Evolutionary conservation across 2,797 vertebrate species (phyloP), one percentile per base, ranked within the genome.

Genomic region (Labroides dimidiatus): DNA sequence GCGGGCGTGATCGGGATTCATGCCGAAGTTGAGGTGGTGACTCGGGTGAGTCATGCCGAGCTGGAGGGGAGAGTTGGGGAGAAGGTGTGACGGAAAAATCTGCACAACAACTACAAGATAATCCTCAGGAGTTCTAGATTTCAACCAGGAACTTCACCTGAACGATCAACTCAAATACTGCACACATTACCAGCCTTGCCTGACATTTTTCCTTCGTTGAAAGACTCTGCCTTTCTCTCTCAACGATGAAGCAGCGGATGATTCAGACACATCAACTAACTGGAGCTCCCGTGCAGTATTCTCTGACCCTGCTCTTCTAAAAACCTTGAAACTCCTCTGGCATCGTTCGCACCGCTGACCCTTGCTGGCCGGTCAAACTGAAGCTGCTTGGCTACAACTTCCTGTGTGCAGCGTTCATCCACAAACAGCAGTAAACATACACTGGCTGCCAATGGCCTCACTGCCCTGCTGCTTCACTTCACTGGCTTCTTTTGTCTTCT

Each of bases 21-120:
- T 99, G 75, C 98, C 98, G 55, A 99, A 99, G 90, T 99, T 99
- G 88, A 99, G 95, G 89, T 99, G 98, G 90, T 99, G 97, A 71
- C 98, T 99, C 6, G 97, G 98, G 84, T 99, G 98, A 69, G 98
- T 99, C 97, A 99, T 98, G 67, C 96, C 97, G 85, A 99, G 93
- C 98, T 99, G 86, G 23, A 79, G 80, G 57, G 44, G 27, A 47
- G 54, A 37, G 11, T 0, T 13, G 2, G 5, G 10, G 1, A 64
- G 21, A 8, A 39, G 24, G 36, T 21, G 11, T 10, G 55, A 62
- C 12, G 39, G 20, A 10, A 43, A 12, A 4, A 9, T 30, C 52
- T 30, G 20, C n/a, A 2, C 12, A 12, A 2, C 2, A 39, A 13
- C 36, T 2, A 33, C 30, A 9, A 33, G 30, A 33, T 6, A 4